Base-by-base conservation (phyloP, 92 coral and sea anemone species). In the Palythoa grandiflora region DNA sequence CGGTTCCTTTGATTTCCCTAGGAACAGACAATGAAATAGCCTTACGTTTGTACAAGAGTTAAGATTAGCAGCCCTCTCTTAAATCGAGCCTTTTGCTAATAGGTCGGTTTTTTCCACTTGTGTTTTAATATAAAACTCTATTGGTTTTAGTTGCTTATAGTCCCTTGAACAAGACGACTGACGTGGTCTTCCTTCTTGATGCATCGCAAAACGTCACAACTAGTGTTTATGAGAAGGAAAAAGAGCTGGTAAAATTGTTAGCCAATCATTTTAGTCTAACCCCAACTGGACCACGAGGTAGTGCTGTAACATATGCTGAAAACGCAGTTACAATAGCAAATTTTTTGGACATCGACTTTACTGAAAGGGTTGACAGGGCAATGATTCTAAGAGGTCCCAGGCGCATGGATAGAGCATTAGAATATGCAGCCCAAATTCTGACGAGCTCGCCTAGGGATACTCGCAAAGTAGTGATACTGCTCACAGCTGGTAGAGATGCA, bases 401-500 rank as follows among this genome's bases (percentile, higher is more conserved):
- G 15, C 68, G 71, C 38, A 55, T 78, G 66, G 83, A 78, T 19
- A 78, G 70, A 53, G 92, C 89, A 13, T 68, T 89, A 55, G 68
- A 76, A 35, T 79, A 77, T 15, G 89, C 85, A 19, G 78, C 77
- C 55, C 55, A 77, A 65, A 57, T 89, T 14, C 61, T 84, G 13
- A 16, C 71, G 10, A 14, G 73, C 6, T 63, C 92, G n/a, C 19
- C 74, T 44, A 53, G 60, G 48, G 75, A 87, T 10, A 65, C 73
- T 6, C 89, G 78, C 16, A 89, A 89, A 57, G 59, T 89, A 44
- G 89, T 89, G 48, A 50, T 89, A 40, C 73, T 89, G 19, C 79
- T 89, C n/a, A 89, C 92, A 9, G 92, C 77, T 15, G 87, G 92
- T 15, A 78, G 35, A 78, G 73, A 87, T 12, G 68, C 83, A 9